Conservation (phyloP, 2,113 vertebrate genomes). For the Scatophagus argus region DNA sequence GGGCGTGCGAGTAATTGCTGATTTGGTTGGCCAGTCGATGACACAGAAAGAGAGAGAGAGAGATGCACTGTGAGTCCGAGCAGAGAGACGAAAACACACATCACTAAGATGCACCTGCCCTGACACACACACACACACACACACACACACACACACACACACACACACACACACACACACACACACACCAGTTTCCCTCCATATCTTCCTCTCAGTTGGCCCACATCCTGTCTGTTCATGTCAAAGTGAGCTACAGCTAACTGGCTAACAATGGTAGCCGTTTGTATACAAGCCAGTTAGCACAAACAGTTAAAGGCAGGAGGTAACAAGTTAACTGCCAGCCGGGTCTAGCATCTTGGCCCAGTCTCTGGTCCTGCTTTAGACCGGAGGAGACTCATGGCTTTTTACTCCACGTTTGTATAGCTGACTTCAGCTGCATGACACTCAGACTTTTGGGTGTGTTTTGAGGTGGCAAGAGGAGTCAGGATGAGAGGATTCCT, state of each 20-base stretch:
- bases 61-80: conserved; percentile 56
- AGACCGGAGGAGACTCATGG: conserved; percentile 1
- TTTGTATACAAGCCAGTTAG: background rate
- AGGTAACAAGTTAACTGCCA: background rate
- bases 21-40: conserved; percentile 84
- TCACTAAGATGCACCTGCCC: conserved; percentile 47
- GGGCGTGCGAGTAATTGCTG: conserved; percentile 83
- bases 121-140: conserved; percentile 60
- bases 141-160: conserved; percentile 61
- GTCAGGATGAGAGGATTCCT: conserved; percentile 23
- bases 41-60: conserved; percentile 61
- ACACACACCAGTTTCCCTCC: conserved; percentile 29
- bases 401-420: background rate
- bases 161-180: conserved; percentile 64
- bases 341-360: background rate
- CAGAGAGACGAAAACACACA: conserved; percentile 50
- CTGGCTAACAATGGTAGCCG: background rate
- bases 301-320: background rate
- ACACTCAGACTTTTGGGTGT: conserved; percentile 4
- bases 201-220: conserved; percentile 17
- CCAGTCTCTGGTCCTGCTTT: background rate
- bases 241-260: background rate
- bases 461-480: conserved; percentile 41
- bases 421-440: conserved; percentile 12
- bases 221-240: background rate